Base-by-base conservation (phyloP, 2,113 vertebrate species). In the Hucho hucho region DNA sequence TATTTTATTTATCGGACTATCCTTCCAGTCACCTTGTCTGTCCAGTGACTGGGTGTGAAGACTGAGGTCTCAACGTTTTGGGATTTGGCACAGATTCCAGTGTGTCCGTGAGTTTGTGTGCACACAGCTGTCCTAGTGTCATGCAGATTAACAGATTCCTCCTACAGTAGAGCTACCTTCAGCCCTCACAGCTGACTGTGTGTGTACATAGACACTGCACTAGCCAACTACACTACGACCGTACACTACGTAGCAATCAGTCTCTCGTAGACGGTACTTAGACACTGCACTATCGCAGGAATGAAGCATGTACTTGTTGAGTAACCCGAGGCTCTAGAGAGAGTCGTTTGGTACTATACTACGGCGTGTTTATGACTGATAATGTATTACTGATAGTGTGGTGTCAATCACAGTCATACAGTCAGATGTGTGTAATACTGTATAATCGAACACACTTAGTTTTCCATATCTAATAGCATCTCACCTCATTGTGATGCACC, bases 401-500 rank as follows among this genome's bases (percentile, higher is more conserved):
- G 49, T 53, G 16, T 53, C 49, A 16, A 43, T 43, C 37, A 9
- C 37, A 43, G 49, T 18, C 16, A 53, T 4, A 53, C 16, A 16
- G 16, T 53, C 49, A 53, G 49, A 53, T 53, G 49, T 9, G n/a
- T 9, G 5, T 43, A 11, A 43, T 43, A 43, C 37, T 43, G 16
- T 20, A 24, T 16, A 2, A 22, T 18, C 16, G 49, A 22, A 61
- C n/a, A 61, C n/a, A 22, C 16, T 1, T 22, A 28, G 29, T 66
- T 47, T 47, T 25, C 68, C 13, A 22, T 11, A 12, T 59, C 37
- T 79, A 78, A 79, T 79, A 81, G 84, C 78, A 87, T 86, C 81
- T 89, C 73, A 78, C 74, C 86, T 90, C 88, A 87, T 90, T 90
- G 87, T 87, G 85, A 89, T 90, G 85, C 88, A 82, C 74, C 81